A percentile compares a stretch with the other conserved stretches of the same genome.
phyloP scores from a whole-genome alignment of 2,797 vertebrate species.

The Sarcophilus harrisii region DNA sequence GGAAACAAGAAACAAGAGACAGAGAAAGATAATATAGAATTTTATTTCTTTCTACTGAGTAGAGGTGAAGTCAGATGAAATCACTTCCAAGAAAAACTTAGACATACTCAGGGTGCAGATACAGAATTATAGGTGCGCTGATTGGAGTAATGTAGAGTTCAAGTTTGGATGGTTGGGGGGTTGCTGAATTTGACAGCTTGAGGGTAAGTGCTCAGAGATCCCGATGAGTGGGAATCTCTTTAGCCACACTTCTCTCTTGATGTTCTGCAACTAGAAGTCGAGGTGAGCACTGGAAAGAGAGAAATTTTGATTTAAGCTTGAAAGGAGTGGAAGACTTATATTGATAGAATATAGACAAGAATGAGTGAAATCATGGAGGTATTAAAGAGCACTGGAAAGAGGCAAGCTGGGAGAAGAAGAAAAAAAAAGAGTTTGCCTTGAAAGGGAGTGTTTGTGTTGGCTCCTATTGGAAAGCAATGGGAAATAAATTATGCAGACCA shows the following conservation, averaged over 20 bases:
- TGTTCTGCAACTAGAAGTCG: not conserved
- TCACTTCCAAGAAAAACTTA: not conserved
- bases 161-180: not conserved
- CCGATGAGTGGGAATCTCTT: not conserved
- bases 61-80: not conserved
- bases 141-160: not conserved
- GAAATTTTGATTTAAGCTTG: not conserved
- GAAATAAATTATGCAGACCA: not conserved
- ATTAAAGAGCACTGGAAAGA: not conserved
- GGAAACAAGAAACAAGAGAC: not conserved
- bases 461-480: not conserved
- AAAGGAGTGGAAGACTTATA: not conserved
- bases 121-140: not conserved
- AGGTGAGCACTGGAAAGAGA: not conserved
- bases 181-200: not conserved
- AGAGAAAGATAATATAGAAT: not conserved
- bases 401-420: not conserved
- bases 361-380: not conserved
- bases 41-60: not conserved
- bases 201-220: not conserved
- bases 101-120: not conserved
- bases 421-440: not conserved
- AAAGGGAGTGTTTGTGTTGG: not conserved
- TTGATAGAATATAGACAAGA: not conserved
- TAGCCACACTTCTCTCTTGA: not conserved